A percentile compares a stretch with the other conserved stretches of the same genome.
phyloP scores from a whole-genome alignment of 2,888 invertebrate species.

The Bombylius major region DNA sequence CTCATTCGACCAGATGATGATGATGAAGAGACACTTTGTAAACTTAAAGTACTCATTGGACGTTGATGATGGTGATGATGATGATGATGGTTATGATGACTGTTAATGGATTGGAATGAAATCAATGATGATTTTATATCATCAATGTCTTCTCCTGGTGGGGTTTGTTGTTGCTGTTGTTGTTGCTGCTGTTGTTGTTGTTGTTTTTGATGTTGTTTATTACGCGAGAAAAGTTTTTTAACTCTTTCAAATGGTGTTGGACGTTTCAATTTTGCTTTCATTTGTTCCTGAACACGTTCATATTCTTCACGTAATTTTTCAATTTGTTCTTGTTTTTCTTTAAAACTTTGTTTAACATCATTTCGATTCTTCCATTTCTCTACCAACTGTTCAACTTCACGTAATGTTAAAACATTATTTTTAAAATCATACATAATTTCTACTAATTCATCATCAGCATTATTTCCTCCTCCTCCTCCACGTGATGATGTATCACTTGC shows the following conservation, averaged over 20 bases:
- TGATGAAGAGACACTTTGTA: conserved; percentile 53
- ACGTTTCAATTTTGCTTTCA: conserved; percentile 61
- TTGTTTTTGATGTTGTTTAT: conserved; percentile 36
- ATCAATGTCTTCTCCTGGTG: conserved; percentile 17
- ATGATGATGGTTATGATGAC: conserved; percentile 18
- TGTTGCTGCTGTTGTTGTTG: not conserved
- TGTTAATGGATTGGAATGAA: conserved; percentile 19
- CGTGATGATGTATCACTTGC: conserved; percentile 31
- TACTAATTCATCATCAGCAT: conserved; percentile 58
- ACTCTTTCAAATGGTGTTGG: conserved; percentile 71
- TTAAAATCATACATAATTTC: conserved; percentile 84
- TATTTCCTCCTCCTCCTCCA: conserved; percentile 18
- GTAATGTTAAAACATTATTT: conserved; percentile 73
- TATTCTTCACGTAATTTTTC: conserved; percentile 69
- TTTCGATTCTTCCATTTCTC: conserved; percentile 78
- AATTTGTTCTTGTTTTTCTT: conserved; percentile 72
- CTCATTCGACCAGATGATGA: conserved; percentile 68
- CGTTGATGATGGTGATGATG: conserved; percentile 35
- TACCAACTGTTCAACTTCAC: conserved; percentile 72
- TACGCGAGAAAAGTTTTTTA: conserved; percentile 58
- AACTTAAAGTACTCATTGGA: conserved; percentile 55
- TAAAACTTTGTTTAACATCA: conserved; percentile 73
- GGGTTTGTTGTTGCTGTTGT: not conserved
- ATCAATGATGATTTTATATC: conserved; percentile 34
- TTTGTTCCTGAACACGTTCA: conserved; percentile 65